These are phyloP conservation scores for Trogon surrucura DNA, from an alignment of 2,113 vertebrate genomes.

Conservation along the genomic window DNA sequence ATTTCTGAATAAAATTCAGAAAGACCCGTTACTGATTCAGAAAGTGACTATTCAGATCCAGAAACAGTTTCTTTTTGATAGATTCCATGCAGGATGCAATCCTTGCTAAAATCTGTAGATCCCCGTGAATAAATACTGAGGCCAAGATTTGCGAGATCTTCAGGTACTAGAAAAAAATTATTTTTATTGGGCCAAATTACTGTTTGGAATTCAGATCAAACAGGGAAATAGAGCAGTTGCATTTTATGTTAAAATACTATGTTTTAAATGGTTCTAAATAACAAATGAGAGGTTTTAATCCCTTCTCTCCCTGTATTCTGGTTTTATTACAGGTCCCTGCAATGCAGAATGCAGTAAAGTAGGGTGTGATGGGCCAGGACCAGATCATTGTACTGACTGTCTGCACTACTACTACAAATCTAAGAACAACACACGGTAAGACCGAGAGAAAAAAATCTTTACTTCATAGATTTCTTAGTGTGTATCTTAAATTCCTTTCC, in stretches of 20 bases:
- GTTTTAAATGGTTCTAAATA: background rate
- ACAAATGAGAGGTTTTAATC: background rate
- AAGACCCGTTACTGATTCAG: background rate
- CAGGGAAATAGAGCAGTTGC: background rate
- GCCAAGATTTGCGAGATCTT: background rate
- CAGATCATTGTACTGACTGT: conserved; percentile 96
- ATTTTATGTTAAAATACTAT: background rate
- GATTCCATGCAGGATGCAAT: background rate
- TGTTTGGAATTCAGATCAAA: background rate
- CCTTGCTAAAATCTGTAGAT: background rate
- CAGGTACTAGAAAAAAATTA: background rate
- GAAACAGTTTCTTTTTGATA: background rate
- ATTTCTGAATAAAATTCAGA: background rate
- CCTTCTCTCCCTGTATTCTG: background rate
- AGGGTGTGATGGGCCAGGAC: conserved; percentile 94
- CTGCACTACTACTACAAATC: conserved; percentile 98
- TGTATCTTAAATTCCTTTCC: background rate
- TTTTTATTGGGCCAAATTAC: background rate
- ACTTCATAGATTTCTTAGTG: background rate
- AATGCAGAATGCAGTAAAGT: conserved; percentile 94
- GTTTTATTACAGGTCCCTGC: conserved; percentile 84
- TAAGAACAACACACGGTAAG: conserved; percentile 96
- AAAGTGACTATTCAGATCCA: conserved; percentile 5
- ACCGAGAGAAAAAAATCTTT: background rate
- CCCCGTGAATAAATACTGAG: background rate